Conservation (phyloP, 2,888 invertebrate species). For the Halocaridina rubra region DNA sequence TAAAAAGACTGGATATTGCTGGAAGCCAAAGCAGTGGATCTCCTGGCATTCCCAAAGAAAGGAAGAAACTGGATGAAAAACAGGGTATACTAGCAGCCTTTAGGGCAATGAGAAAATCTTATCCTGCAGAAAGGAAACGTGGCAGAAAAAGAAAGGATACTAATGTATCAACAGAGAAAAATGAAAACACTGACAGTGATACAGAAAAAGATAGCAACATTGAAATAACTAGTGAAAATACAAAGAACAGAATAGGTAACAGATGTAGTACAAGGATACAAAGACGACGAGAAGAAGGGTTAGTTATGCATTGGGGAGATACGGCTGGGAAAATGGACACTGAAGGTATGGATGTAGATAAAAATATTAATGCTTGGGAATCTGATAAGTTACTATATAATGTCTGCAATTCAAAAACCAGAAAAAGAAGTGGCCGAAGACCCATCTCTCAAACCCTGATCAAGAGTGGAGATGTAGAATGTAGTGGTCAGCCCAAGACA, state of each 20-base stretch:
- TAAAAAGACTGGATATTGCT: not conserved
- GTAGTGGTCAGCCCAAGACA: not conserved
- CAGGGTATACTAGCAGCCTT: slow-evolving; percentile 35
- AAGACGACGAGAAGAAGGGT: slow-evolving; percentile 42
- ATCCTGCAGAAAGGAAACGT: not conserved
- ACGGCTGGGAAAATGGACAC: not conserved
- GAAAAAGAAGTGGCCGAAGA: slow-evolving; percentile 28
- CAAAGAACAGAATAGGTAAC: not conserved
- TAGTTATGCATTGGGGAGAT: slow-evolving; percentile 44
- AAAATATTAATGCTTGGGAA: not conserved
- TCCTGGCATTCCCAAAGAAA: not conserved
- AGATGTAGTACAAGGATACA: slow-evolving; percentile 36
- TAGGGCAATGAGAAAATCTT: slow-evolving; percentile 32
- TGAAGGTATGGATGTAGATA: too few species aligned
- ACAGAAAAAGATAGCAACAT: not conserved
- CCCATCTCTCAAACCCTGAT: not conserved
- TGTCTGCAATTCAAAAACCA: not conserved
- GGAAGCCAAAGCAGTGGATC: not conserved
- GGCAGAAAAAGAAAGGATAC: slow-evolving; percentile 17
- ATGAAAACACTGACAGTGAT: not conserved
- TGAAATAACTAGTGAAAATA: not conserved
- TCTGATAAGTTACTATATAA: not conserved
- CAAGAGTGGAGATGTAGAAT: not conserved
- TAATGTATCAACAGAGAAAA: not conserved
- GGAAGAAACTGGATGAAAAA: slow-evolving; percentile 1